Conservation (phyloP, 2,888 invertebrate species). For the Sycophila texana region DNA sequence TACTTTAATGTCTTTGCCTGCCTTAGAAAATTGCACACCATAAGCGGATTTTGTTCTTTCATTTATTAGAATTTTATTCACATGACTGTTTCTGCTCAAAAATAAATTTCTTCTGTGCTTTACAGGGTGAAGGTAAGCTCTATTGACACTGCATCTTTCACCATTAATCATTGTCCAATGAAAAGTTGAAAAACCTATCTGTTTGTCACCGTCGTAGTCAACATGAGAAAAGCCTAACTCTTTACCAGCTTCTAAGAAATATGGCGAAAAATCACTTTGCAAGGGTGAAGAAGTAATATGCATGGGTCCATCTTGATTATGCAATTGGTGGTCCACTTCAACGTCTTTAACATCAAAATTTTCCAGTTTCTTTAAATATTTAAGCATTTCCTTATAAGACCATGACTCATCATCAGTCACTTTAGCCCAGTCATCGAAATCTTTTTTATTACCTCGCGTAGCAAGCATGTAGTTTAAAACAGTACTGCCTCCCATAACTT, state of each 20-base stretch:
- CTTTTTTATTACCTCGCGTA: slow-evolving; percentile 89
- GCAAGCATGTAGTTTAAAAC: slow-evolving; percentile 84
- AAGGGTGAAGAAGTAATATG: slow-evolving; percentile 78
- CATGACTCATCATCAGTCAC: slow-evolving; percentile 83
- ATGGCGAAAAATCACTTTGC: slow-evolving; percentile 68
- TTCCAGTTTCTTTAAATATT: slow-evolving; percentile 88
- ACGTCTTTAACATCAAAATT: slow-evolving; percentile 78
- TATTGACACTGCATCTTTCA: slow-evolving; percentile 90
- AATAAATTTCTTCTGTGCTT: slow-evolving; percentile 87
- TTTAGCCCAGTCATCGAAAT: slow-evolving; percentile 91
- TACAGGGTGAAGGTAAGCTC: slow-evolving; percentile 88
- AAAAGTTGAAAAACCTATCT: slow-evolving; percentile 90
- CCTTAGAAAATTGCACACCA: slow-evolving; percentile 85
- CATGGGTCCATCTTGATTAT: slow-evolving; percentile 79
- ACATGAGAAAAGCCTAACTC: slow-evolving; percentile 85
- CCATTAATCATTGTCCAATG: slow-evolving; percentile 90
- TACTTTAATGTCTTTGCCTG: slow-evolving; percentile 80
- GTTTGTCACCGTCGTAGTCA: slow-evolving; percentile 81
- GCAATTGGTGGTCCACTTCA: slow-evolving; percentile 75
- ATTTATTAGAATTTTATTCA: slow-evolving; percentile 83
- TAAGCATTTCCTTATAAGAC: slow-evolving; percentile 84
- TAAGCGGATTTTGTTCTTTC: slow-evolving; percentile 81
- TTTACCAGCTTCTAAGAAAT: slow-evolving; percentile 78
- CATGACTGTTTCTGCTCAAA: slow-evolving; percentile 86
- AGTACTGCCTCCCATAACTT: neutral